Evolutionary conservation across 2,797 vertebrate genomes (phyloP).

Genomic region (Microtus californicus): DNA sequence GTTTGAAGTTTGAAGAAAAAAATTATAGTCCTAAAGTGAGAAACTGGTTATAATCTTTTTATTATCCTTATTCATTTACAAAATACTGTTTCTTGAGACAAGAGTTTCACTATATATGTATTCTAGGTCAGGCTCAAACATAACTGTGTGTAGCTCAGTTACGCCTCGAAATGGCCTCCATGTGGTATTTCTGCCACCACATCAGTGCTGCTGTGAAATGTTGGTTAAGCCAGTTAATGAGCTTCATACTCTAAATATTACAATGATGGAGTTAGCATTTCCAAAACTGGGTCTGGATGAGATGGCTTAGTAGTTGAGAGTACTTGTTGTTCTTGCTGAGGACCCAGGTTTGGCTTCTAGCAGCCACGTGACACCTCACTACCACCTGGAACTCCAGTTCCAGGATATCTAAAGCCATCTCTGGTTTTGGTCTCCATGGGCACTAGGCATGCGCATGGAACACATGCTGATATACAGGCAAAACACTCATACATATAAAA

Average conservation of each 20-base stretch:
- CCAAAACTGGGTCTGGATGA: neutral
- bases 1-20: conserved; percentile 28
- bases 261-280: neutral
- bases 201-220: neutral
- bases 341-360: neutral
- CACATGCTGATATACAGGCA: neutral
- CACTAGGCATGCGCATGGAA: neutral
- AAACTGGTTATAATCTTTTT: neutral
- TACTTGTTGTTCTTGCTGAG: neutral
- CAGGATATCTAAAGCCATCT: too few species aligned
- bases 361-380: neutral
- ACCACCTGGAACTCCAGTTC: neutral
- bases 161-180: neutral
- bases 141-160: neutral
- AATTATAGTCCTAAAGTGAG: neutral
- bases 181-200: neutral
- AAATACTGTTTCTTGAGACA: neutral
- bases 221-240: conserved; percentile 12
- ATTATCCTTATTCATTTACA: conserved; percentile 9
- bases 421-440: neutral
- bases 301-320: neutral
- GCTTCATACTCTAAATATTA: conserved; percentile 41
- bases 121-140: neutral
- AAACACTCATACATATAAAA: neutral
- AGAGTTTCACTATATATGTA: neutral